These are phyloP conservation scores for Aphelinus atriplicis DNA, from an alignment of 1,140 invertebrate genomes.

Conservation along the genomic window DNA sequence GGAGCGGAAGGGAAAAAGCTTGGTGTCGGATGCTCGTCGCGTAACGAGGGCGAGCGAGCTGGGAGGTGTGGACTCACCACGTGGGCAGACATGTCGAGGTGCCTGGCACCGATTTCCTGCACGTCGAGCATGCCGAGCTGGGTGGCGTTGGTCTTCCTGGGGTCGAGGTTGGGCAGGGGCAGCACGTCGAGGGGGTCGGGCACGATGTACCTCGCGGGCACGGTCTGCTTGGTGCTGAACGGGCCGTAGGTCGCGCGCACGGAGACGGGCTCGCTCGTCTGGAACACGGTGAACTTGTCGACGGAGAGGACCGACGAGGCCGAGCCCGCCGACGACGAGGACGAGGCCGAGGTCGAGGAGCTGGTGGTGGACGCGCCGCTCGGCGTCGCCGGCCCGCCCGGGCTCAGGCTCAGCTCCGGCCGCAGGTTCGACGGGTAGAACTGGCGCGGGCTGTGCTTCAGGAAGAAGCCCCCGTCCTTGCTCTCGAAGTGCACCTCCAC, in stretches of 20 bases:
- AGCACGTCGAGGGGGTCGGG: constrained; percentile 77
- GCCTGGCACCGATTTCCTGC: constrained; percentile 76
- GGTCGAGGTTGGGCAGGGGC: constrained; percentile 53
- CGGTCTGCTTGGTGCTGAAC: constrained; percentile 92
- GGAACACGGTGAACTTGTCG: constrained; percentile 87
- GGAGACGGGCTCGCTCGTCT: constrained; percentile 85
- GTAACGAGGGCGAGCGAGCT: too few relatives aligned
- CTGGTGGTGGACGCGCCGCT: constrained; percentile 47
- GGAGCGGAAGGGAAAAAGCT: too few relatives aligned
- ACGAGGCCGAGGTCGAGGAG: constrained; percentile 54
- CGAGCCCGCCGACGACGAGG: constrained; percentile 45
- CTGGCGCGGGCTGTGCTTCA: constrained; percentile 80
- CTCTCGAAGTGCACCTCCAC: constrained; percentile 91
- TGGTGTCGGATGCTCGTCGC: too few relatives aligned
- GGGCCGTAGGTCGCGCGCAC: constrained; percentile 90
- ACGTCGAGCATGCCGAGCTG: constrained; percentile 66
- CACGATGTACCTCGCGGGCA: constrained; percentile 88
- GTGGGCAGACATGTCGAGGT: constrained; percentile 89
- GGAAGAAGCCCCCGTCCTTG: constrained; percentile 88
- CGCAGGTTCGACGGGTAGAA: constrained; percentile 61
- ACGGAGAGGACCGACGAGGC: constrained; percentile 75
- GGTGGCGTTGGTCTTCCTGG: constrained; percentile 51
- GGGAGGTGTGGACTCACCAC: constrained; percentile 69
- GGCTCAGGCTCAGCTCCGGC: constrained; percentile 43
- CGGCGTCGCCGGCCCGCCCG: background rate